Evolutionary conservation across 2,797 vertebrate genomes (phyloP).

Genomic region (Remorina albescens): DNA sequence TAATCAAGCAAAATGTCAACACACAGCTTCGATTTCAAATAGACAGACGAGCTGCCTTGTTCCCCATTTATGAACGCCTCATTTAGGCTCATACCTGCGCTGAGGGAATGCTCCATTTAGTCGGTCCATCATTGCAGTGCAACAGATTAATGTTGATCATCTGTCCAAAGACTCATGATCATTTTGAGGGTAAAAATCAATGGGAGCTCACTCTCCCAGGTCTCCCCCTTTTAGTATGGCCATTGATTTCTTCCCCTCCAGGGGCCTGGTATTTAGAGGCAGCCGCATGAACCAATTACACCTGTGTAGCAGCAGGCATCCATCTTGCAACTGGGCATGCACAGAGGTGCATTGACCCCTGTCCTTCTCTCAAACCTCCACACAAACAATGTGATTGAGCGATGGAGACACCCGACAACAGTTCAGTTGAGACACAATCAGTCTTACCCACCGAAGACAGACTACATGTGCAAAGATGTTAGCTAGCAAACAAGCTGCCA

Average conservation of each 20-base stretch:
- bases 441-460: slow-evolving; percentile 7
- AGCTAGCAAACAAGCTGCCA: not conserved
- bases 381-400: slow-evolving; percentile 5
- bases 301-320: slow-evolving; percentile 58
- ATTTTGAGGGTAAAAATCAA: slow-evolving; percentile 67
- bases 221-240: slow-evolving; percentile 45
- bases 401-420: slow-evolving; percentile 3
- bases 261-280: no score
- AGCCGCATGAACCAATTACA: slow-evolving; percentile 74
- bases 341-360: slow-evolving; percentile 28
- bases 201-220: slow-evolving; percentile 31
- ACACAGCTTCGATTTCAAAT: slow-evolving; percentile 13
- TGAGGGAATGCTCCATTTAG: slow-evolving; percentile 13
- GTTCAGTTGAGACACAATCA: slow-evolving; percentile 27
- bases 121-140: slow-evolving; percentile 31
- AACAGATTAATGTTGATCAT: slow-evolving; percentile 58
- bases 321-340: slow-evolving; percentile 58
- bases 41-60: slow-evolving; percentile 3
- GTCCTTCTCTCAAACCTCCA: not conserved
- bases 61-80: slow-evolving; percentile 3
- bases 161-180: slow-evolving; percentile 57
- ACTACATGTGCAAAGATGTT: not conserved
- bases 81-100: not conserved
- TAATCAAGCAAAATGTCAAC: slow-evolving; percentile 36
- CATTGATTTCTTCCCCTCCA: no score